A percentile compares a stretch with the other conserved stretches of the same genome.
Evolutionary conservation across 2,888 invertebrate genomes (phyloP).

Genomic region (Nephrotoma guestfalica): DNA sequence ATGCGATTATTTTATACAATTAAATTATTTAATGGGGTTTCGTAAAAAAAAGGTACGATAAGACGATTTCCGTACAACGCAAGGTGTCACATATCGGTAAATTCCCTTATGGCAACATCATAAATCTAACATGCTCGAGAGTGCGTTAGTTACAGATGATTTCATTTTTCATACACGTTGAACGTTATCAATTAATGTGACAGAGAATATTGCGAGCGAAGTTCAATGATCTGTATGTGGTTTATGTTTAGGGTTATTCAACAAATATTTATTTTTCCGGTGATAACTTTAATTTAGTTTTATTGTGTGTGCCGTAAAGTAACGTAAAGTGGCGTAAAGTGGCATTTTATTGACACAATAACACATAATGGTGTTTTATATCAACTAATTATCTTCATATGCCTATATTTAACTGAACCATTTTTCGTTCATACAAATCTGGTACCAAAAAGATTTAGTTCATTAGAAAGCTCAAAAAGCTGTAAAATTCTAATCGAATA

Average conservation of each 20-base stretch:
- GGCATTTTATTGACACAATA: not conserved
- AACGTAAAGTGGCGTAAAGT: not conserved
- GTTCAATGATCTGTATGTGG: not conserved
- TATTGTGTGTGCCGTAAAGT: not conserved
- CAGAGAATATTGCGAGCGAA: not conserved
- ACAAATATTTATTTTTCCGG: not conserved
- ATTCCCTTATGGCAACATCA: not conserved
- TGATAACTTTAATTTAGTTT: not conserved
- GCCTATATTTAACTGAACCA: no score
- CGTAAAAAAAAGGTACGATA: not conserved
- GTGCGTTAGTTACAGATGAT: not conserved
- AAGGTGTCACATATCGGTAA: no score
- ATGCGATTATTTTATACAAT: not conserved
- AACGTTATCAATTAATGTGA: not conserved
- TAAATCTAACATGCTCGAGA: not conserved
- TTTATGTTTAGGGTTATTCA: not conserved
- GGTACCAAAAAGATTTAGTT: no score
- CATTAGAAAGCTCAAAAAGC: no score
- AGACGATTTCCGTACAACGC: not conserved
- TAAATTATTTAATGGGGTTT: not conserved
- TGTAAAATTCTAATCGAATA: not conserved
- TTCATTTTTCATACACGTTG: not conserved
- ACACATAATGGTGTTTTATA: not conserved
- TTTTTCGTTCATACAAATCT: no score
- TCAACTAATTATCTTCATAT: no score